phyloP scores from a whole-genome alignment of 2,888 invertebrate genomes.

The Serripes groenlandicus region DNA sequence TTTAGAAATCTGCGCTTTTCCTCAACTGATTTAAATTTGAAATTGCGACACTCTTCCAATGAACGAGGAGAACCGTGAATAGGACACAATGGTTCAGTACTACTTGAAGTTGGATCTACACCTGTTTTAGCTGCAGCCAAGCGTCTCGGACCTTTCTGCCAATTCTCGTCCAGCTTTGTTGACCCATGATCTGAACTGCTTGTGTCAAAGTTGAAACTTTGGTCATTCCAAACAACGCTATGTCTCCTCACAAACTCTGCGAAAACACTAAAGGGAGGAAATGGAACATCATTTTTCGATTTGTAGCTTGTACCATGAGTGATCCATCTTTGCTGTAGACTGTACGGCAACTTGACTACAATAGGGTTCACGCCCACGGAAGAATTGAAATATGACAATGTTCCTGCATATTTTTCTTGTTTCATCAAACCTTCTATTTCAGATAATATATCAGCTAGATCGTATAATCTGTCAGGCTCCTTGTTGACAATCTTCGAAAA shows the following conservation, averaged over 20 bases:
- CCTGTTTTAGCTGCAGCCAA: not conserved
- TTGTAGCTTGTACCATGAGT: conserved; percentile 27
- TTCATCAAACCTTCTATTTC: conserved; percentile 27
- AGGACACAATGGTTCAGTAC: conserved; percentile 11
- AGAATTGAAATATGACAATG: conserved; percentile 38
- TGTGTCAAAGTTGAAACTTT: conserved; percentile 30
- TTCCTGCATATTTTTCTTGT: conserved; percentile 1
- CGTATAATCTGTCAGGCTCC: conserved; percentile 6
- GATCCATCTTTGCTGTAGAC: conserved; percentile 44
- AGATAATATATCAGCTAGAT: conserved; percentile 17
- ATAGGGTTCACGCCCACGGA: conserved; percentile 28
- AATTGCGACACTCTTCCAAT: not conserved
- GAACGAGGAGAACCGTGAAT: conserved; percentile 9
- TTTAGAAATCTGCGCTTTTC: conserved; percentile 13
- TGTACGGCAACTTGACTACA: conserved; percentile 38
- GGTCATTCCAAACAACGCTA: conserved; percentile 17
- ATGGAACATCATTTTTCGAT: conserved; percentile 2
- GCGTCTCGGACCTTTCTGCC: not conserved
- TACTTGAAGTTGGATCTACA: too few relatives aligned
- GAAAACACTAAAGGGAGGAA: conserved; percentile 34
- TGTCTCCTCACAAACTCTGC: conserved; percentile 26
- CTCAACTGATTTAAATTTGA: not conserved
- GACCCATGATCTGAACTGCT: not conserved
- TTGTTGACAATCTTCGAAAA: conserved; percentile 10
- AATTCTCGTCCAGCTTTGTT: not conserved